phyloP scores from a whole-genome alignment of 2,113 vertebrate species.

The Barnardius zonarius region DNA sequence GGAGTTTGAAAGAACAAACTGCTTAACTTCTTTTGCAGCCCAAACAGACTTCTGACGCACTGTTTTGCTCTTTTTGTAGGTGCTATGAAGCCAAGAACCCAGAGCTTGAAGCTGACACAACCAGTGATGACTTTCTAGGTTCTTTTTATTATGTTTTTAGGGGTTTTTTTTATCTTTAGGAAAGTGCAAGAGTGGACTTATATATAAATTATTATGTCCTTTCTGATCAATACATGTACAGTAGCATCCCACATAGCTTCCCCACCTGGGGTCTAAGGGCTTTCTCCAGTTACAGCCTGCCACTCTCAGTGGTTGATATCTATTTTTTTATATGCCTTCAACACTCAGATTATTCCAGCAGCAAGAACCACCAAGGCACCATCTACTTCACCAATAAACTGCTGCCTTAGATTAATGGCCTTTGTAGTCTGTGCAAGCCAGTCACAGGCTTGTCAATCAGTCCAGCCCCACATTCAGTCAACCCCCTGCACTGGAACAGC shows the following conservation, averaged over 20 bases:
- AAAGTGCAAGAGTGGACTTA: not conserved
- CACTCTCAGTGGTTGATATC: not conserved
- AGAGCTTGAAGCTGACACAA: not conserved
- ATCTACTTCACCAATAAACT: not conserved
- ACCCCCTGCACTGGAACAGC: accelerated
- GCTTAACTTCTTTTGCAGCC: not conserved
- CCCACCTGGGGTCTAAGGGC: not conserved
- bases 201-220: constrained; percentile 46
- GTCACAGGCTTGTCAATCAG: not conserved
- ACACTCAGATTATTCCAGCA: constrained; percentile 7
- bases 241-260: constrained; percentile 9
- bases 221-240: constrained; percentile 1
- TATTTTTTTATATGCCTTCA: constrained; percentile 14
- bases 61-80: constrained; percentile 8
- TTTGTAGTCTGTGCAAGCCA: not conserved
- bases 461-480: not conserved
- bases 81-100: constrained; percentile 44
- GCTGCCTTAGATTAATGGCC: not conserved
- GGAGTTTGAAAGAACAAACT: not conserved
- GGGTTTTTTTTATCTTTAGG: not conserved
- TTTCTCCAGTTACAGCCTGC: not conserved
- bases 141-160: not conserved
- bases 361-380: not conserved
- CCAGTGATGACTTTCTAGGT: not conserved
- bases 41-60: not conserved